Evolutionary conservation across 2,113 vertebrate species (phyloP).

Genomic region (Falco punctatus): DNA sequence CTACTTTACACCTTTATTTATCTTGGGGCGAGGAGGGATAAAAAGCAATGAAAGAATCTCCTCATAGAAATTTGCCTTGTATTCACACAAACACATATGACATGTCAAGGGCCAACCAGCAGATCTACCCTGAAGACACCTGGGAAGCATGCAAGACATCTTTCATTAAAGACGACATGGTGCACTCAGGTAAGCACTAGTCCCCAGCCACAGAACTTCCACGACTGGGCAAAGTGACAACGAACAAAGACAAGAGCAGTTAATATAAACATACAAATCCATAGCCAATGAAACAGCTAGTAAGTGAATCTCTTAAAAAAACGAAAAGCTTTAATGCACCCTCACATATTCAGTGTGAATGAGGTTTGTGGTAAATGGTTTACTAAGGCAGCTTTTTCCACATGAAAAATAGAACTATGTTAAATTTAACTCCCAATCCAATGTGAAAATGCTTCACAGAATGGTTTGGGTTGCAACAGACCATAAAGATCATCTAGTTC

Average conservation of each 20-base stretch:
- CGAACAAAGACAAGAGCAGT: neutral
- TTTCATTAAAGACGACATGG: neutral
- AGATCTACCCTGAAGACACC: neutral
- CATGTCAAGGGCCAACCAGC: accelerated
- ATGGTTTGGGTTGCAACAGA: too few relatives aligned
- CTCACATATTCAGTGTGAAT: accelerated
- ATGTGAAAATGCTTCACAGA: neutral
- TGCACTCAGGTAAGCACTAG: neutral
- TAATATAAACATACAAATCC: neutral
- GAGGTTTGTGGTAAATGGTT: neutral
- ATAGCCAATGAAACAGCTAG: neutral
- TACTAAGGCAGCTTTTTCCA: neutral
- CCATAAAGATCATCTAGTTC: too few relatives aligned
- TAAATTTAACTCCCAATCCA: neutral
- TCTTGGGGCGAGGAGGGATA: neutral
- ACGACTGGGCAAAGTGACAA: neutral
- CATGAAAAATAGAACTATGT: neutral
- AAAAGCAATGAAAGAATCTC: neutral
- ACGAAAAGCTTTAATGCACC: neutral
- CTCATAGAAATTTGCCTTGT: neutral
- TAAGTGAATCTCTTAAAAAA: neutral
- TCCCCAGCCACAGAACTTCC: neutral
- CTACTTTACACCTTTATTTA: neutral
- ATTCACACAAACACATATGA: neutral
- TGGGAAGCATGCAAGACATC: neutral